A percentile compares a stretch with the other conserved stretches of the same genome.
These are phyloP conservation scores for Euphysa ruthae DNA, from an alignment of 30 jellyfish, hydroid and myxozoan species.

Conservation along the genomic window DNA sequence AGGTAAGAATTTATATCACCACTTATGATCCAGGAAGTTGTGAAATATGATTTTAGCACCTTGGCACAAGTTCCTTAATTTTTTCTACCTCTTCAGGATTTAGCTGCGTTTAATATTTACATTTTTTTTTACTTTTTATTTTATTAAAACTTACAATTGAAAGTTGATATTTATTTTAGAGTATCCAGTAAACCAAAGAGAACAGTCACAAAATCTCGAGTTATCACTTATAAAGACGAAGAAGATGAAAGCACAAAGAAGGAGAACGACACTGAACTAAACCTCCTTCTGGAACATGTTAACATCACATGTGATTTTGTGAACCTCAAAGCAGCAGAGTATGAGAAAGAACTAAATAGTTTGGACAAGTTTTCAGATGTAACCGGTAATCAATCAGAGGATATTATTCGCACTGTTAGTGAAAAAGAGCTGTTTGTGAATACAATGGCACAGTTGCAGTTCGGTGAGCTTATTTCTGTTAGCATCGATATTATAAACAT, in stretches of 20 bases:
- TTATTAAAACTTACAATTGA: not conserved
- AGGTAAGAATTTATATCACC: too few relatives aligned
- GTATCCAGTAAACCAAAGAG: not conserved
- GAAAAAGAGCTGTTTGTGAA: not conserved
- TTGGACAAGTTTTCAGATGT: not conserved
- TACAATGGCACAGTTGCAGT: conserved; percentile 57
- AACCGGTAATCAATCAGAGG: not conserved
- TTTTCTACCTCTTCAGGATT: too few relatives aligned
- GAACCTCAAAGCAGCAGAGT: conserved; percentile 19
- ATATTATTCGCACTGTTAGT: not conserved
- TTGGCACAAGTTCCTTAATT: too few relatives aligned
- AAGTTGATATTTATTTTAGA: not conserved
- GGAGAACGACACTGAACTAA: conserved; percentile 33
- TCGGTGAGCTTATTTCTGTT: conserved; percentile 33
- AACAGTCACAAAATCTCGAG: conserved; percentile 13
- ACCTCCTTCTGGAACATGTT: conserved; percentile 51
- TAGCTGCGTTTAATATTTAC: too few relatives aligned
- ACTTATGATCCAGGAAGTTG: too few relatives aligned
- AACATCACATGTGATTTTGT: conserved; percentile 49
- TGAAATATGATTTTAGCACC: too few relatives aligned
- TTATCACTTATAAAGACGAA: not conserved
- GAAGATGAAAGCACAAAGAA: not conserved
- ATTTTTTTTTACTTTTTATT: too few relatives aligned
- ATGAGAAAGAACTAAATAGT: conserved; percentile 17
- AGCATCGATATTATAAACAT: too few relatives aligned